Evolutionary conservation across 2,113 vertebrate species (phyloP).

Genomic region (Actinemys pallida): DNA sequence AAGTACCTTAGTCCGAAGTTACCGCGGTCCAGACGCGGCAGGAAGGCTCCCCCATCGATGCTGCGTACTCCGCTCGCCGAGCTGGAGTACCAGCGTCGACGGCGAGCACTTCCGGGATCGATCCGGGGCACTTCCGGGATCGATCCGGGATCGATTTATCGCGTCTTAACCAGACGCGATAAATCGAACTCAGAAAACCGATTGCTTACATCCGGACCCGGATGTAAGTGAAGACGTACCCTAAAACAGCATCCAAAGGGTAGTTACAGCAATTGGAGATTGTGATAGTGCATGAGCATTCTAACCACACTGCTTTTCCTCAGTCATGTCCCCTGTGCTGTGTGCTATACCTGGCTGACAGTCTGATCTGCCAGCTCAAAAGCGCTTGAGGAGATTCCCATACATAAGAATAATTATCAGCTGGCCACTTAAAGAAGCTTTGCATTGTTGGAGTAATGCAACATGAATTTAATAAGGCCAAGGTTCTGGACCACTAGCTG

Average conservation of each 20-base stretch:
- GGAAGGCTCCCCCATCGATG: no score
- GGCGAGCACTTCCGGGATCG: no score
- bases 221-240: no score
- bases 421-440: not conserved
- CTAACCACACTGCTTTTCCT: not conserved
- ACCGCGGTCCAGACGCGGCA: no score
- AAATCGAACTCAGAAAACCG: no score
- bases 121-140: no score
- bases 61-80: no score
- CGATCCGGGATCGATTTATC: no score
- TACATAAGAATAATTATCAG: not conserved
- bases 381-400: not conserved
- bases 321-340: not conserved
- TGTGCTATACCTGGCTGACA: not conserved
- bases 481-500: not conserved
- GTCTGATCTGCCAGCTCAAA: not conserved
- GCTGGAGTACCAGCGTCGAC: no score
- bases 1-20: no score
- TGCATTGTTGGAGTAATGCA: not conserved
- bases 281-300: not conserved
- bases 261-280: not conserved
- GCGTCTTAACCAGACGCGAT: no score
- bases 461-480: not conserved
- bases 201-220: no score
- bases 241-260: not conserved